A percentile compares a stretch with the other conserved stretches of the same genome.
Evolutionary conservation across 2,888 invertebrate genomes (phyloP).

Genomic region (Andrena marginata): DNA sequence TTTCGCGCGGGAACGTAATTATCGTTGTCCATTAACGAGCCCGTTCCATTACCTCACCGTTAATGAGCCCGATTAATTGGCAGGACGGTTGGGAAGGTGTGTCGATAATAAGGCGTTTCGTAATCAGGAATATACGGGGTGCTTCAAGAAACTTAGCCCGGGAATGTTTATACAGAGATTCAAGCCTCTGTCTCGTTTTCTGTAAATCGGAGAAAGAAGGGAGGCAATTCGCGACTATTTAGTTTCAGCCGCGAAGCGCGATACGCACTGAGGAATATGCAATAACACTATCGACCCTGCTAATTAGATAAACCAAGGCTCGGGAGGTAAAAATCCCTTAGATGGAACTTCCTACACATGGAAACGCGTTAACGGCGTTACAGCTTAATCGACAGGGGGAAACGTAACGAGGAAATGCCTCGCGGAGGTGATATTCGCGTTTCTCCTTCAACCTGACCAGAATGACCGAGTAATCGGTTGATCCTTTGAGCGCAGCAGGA

Average conservation of each 20-base stretch:
- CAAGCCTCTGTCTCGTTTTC: neutral
- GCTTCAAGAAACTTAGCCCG: neutral
- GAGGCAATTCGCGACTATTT: too few species aligned
- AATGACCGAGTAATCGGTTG: constrained; percentile 40
- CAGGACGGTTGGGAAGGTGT: neutral
- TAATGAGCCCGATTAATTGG: constrained; percentile 45
- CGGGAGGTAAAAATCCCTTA: too few species aligned
- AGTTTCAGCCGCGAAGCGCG: too few species aligned
- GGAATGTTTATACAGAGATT: neutral
- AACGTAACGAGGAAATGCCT: neutral
- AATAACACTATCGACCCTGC: too few species aligned
- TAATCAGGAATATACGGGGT: constrained; percentile 1
- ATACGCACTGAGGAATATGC: too few species aligned
- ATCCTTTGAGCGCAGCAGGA: constrained; percentile 42
- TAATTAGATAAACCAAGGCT: too few species aligned
- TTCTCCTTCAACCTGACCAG: constrained; percentile 25
- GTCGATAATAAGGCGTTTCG: constrained; percentile 12
- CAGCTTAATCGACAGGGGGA: neutral
- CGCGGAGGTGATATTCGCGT: neutral
- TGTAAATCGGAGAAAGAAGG: neutral
- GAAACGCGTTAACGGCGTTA: neutral
- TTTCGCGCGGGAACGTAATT: constrained; percentile 27
- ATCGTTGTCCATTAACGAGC: constrained; percentile 10
- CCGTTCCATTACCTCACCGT: constrained; percentile 14
- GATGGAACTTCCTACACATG: too few species aligned